Conservation (phyloP, 2,888 invertebrate species). For the Cepaea hortensis region DNA sequence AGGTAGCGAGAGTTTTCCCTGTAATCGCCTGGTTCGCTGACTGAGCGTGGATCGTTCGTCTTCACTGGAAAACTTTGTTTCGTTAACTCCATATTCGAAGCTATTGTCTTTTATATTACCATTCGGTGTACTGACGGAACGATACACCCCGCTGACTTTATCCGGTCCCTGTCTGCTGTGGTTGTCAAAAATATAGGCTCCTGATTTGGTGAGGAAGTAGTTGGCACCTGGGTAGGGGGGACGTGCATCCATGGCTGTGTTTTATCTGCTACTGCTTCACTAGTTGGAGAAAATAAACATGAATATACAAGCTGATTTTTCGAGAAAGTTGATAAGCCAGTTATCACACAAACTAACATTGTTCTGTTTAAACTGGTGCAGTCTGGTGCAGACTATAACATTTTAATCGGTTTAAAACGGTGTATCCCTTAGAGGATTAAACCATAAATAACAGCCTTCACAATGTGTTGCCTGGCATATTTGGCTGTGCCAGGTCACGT, state of each 20-base stretch:
- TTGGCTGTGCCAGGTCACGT: no score
- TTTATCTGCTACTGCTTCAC: no score
- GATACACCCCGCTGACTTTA: background rate
- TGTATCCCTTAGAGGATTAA: no score
- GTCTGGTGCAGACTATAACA: no score
- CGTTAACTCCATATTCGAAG: background rate
- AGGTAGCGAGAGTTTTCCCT: background rate
- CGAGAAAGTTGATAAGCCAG: no score
- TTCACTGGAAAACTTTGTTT: background rate
- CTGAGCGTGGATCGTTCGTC: background rate
- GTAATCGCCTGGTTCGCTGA: background rate
- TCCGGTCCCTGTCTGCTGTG: background rate
- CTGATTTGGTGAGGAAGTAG: conserved; percentile 7
- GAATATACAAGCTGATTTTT: no score
- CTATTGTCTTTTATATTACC: background rate
- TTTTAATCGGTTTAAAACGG: no score
- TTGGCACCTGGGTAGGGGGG: background rate
- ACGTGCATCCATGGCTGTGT: background rate
- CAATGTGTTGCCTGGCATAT: no score
- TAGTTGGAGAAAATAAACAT: no score
- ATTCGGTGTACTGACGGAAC: conserved; percentile 13
- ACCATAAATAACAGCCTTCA: no score
- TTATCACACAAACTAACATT: no score
- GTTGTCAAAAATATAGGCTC: conserved; percentile 5
- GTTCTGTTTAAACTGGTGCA: no score